Evolutionary conservation across 2,113 vertebrate genomes (phyloP).

Genomic region (Corythornis vintsioides): DNA sequence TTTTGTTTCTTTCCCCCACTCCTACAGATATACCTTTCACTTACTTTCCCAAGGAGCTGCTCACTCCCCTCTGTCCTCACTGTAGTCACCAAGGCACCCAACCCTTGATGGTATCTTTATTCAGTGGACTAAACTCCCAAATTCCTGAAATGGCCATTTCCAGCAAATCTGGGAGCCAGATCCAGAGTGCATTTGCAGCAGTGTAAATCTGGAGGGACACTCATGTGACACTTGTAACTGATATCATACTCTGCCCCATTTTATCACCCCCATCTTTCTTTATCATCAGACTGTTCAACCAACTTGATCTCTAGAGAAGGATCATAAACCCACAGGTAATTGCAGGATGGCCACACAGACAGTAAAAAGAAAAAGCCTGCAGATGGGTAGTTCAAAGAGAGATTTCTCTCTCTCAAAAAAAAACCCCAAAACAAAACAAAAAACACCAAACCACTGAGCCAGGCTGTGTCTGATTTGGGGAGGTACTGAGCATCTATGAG

Average conservation of each 20-base stretch:
- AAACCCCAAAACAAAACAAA: background rate
- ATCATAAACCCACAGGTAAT: conserved; percentile 66
- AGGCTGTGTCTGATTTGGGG: conserved; percentile 44
- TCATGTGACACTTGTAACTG: conserved; percentile 2
- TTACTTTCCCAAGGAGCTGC: background rate
- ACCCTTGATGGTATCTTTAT: background rate
- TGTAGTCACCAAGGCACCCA: background rate
- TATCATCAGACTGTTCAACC: background rate
- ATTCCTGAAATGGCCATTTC: background rate
- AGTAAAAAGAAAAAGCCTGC: conserved; percentile 63
- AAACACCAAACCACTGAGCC: conserved; percentile 41
- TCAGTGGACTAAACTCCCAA: background rate
- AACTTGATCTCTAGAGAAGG: conserved; percentile 46
- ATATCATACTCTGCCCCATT: conserved; percentile 24
- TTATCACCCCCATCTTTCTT: conserved; percentile 56
- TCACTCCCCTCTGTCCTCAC: background rate
- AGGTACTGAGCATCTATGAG: conserved; percentile 8
- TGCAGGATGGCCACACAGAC: conserved; percentile 63
- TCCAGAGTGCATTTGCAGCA: background rate
- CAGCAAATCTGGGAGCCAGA: background rate
- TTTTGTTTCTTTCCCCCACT: conserved; percentile 14
- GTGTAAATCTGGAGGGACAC: background rate
- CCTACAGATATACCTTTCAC: background rate
- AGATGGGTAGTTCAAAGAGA: conserved; percentile 63
- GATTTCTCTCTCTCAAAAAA: background rate